Evolutionary conservation across 1,140 invertebrate genomes (phyloP), one percentile per base, ranked within the genome.

Genomic region (Piezodorus guildinii): DNA sequence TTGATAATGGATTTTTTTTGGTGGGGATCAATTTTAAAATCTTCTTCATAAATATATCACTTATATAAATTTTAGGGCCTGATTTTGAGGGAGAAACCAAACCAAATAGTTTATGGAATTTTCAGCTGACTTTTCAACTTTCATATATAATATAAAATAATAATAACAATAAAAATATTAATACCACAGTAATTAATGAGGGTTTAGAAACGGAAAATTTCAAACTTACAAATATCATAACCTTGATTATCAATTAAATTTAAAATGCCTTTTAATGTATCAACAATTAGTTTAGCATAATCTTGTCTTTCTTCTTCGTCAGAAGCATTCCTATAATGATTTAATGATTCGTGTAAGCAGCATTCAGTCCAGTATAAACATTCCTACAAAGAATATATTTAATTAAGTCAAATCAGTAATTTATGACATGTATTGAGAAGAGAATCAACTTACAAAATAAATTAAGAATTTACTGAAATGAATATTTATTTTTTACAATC

Each of bases 351-450:
- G 68, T 83, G 81, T 4, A 91, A 75, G 69, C 83, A 85, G 65
- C 78, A 80, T 70, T 90, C 84, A 6, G 83, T 81, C 88, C 88
- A 91, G 51, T 82, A 75, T 52, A 90, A 82, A 73, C 87, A 90
- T 63, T 84, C 80, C 70, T 84, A 73, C 25, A 77, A 73, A 56
- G 45, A 44, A 39, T 17, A 63, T 27, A 60, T 60, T 17, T 16
- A 60, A 27, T 25, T 27, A 5, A 60, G 25, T 12, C n/a, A 21
- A 60, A 3, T 21, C 6, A 25, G n/a, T 27, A 60, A 17, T 30
- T 4, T 30, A 30, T 30, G 8, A 30, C 27, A 30, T 30, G 3
- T 30, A 30, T 30, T 30, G 27, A 30, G 8, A 30, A 4, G 27
- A 30, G 27, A 4, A 30, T 30, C 3, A 39, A 60, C 39, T 27